A percentile compares a stretch with the other conserved stretches of the same genome.
These are phyloP conservation scores for Drosophila triauraria DNA, from an alignment of 1,140 invertebrate species.

Conservation along the genomic window DNA sequence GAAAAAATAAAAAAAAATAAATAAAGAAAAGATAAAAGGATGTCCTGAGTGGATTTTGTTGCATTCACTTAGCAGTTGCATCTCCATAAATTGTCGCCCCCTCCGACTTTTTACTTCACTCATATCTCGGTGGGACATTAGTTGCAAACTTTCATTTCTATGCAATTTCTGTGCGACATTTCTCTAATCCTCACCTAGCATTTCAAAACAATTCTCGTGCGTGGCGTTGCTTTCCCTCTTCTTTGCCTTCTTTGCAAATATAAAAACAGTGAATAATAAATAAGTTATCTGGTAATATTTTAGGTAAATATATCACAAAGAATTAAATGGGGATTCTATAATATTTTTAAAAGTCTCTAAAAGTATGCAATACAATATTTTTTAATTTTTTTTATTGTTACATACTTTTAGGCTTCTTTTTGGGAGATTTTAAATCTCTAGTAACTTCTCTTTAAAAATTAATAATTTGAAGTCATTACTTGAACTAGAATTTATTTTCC, in stretches of 20 bases:
- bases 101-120: conserved; percentile 1
- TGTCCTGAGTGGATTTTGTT: conserved; percentile 11
- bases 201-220: conserved; percentile 75
- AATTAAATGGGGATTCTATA: neutral
- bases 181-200: conserved; percentile 76
- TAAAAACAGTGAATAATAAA: neutral
- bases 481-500: fast-evolving
- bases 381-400: too few species aligned
- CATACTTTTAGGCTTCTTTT: too few species aligned
- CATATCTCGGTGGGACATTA: conserved; percentile 54
- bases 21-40: neutral
- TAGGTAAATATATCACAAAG: neutral
- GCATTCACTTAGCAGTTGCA: conserved; percentile 40
- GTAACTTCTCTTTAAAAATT: too few species aligned
- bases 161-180: conserved; percentile 66
- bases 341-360: neutral
- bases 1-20: conserved; percentile 16
- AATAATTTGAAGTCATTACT: too few species aligned
- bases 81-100: conserved; percentile 40
- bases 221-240: conserved; percentile 21
- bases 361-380: too few species aligned
- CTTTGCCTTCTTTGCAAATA: neutral
- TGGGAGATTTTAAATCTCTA: too few species aligned
- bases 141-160: conserved; percentile 67
- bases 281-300: neutral